phyloP scores from a whole-genome alignment of 2,888 invertebrate genomes.

The Zelleria hepariella region DNA sequence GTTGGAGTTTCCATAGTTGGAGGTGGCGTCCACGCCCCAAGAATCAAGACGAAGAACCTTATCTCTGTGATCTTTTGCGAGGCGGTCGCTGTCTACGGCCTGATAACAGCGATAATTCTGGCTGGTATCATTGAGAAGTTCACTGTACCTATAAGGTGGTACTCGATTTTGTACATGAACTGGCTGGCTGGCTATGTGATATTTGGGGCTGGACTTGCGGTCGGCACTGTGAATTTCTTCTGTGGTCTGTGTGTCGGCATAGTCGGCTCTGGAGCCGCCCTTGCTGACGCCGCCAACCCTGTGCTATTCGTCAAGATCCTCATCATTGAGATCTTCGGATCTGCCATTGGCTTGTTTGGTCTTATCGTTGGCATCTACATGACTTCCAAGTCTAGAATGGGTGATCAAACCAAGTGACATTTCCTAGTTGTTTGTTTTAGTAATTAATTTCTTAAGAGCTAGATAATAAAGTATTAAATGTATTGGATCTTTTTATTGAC shows the following conservation, averaged over 20 bases:
- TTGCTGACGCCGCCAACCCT: conserved; percentile 95
- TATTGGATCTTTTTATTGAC: too few species aligned
- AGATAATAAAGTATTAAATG: too few species aligned
- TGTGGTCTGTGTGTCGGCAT: conserved; percentile 90
- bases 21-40: conserved; percentile 92
- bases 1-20: conserved; percentile 92
- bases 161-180: conserved; percentile 44
- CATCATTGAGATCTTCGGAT: conserved; percentile 95
- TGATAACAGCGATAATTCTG: conserved; percentile 93
- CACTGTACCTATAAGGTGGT: conserved; percentile 26
- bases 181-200: conserved; percentile 85
- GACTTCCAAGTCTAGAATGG: conserved; percentile 78
- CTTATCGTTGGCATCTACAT: conserved; percentile 93
- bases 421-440: too few species aligned
- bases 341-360: conserved; percentile 94
- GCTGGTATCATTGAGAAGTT: conserved; percentile 77
- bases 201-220: conserved; percentile 92
- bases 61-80: conserved; percentile 97
- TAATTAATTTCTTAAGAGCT: too few species aligned
- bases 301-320: conserved; percentile 93
- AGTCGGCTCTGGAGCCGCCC: conserved; percentile 95
- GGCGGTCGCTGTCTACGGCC: conserved; percentile 96
- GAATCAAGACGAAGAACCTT: conserved; percentile 95
- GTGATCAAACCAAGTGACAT: neutral
- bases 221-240: conserved; percentile 90